Conservation (phyloP, 92 coral and sea anemone genomes). For the Parazoanthus atlanticus region DNA sequence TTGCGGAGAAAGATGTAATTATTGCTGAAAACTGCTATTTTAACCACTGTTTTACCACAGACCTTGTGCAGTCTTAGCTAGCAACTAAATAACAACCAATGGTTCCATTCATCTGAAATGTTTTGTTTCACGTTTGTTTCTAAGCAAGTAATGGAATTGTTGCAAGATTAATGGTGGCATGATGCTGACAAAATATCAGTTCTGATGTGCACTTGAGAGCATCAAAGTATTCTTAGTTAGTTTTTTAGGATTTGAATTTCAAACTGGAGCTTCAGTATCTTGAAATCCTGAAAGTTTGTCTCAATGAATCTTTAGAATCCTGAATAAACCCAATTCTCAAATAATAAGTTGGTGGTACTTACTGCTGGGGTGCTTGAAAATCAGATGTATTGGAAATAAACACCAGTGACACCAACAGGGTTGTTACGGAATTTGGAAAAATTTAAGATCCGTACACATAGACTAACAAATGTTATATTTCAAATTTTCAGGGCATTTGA, state of each 20-base stretch:
- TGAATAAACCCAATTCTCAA: too few species aligned
- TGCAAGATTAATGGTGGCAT: neutral
- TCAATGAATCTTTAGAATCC: neutral
- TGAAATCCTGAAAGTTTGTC: neutral
- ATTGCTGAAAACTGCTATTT: neutral
- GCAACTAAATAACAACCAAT: neutral
- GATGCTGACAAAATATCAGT: too few species aligned
- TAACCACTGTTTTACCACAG: neutral
- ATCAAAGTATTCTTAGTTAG: too few species aligned
- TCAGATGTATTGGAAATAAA: neutral
- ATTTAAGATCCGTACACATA: too few species aligned
- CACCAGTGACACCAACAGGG: neutral
- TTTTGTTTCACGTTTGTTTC: neutral
- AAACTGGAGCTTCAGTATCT: neutral
- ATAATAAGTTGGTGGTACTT: too few species aligned
- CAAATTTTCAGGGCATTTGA: slow-evolving; percentile 29
- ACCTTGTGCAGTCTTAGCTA: neutral
- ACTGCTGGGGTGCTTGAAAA: neutral
- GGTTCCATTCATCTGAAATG: neutral
- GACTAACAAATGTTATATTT: neutral
- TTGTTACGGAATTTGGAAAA: too few species aligned
- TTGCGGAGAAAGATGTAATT: neutral
- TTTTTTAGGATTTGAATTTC: neutral
- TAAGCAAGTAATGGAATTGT: too few species aligned
- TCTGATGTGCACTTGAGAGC: too few species aligned